Percentiles rank a stretch among this genome's conserved stretches.
Conservation (phyloP, 2,113 vertebrate species). For the Bos javanicus region DNA sequence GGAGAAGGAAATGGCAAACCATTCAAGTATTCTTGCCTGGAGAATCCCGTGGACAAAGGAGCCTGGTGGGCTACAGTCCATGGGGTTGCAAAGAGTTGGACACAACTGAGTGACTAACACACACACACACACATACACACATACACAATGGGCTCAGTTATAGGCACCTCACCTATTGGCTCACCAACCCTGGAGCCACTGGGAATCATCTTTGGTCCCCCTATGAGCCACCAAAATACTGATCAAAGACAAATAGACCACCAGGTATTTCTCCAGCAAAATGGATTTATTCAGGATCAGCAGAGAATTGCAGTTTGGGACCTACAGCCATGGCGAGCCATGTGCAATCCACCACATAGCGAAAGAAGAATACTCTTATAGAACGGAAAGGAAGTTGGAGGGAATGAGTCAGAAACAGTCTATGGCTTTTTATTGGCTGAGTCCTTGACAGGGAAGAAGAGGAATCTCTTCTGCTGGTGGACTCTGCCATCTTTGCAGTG, state of each 20-base stretch:
- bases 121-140: background rate
- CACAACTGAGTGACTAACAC: background rate
- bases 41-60: background rate
- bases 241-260: background rate
- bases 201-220: background rate
- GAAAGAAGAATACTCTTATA: background rate
- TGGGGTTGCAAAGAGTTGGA: background rate
- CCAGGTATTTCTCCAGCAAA: background rate
- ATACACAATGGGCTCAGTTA: background rate
- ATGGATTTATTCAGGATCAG: background rate
- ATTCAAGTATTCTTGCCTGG: background rate
- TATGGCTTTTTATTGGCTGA: background rate
- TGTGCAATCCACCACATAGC: background rate
- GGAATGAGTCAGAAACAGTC: background rate
- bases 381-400: background rate
- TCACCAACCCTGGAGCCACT: background rate
- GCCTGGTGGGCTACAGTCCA: background rate
- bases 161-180: background rate
- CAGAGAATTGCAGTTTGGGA: background rate
- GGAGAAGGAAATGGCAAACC: background rate
- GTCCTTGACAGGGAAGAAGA: background rate
- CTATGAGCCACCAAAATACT: background rate
- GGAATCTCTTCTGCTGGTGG: background rate
- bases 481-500: background rate
- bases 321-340: background rate